Percentiles rank a stretch among this genome's conserved stretches.
Conservation (phyloP, 2,113 vertebrate species). For the Recurvirostra avosetta region DNA sequence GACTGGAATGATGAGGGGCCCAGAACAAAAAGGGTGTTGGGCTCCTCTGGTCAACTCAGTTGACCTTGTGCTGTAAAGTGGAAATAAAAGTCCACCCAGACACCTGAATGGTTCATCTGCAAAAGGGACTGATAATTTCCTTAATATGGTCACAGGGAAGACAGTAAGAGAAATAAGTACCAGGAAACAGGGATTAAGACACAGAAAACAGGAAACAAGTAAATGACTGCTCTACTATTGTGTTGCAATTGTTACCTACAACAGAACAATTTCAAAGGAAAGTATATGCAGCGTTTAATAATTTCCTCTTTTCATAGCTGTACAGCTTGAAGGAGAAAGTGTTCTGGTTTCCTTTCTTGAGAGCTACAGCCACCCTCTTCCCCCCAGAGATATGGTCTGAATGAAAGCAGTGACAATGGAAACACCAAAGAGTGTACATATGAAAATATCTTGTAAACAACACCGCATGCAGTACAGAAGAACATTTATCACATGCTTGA, state of each 20-base stretch:
- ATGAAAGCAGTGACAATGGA: neutral
- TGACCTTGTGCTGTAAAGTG: neutral
- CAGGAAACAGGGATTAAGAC: neutral
- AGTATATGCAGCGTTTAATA: neutral
- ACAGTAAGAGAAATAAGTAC: neutral
- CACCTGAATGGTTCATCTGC: neutral
- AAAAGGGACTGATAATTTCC: neutral
- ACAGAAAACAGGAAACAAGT: neutral
- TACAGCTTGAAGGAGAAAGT: neutral
- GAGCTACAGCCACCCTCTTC: neutral
- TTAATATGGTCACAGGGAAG: neutral
- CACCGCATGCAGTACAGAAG: conserved; percentile 12
- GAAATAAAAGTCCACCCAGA: neutral
- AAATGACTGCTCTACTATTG: neutral
- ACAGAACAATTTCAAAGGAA: neutral
- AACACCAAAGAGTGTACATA: neutral
- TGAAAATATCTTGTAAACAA: conserved; percentile 23
- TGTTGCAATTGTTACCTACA: neutral
- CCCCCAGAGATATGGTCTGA: neutral
- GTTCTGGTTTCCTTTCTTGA: neutral
- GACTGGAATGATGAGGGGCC: neutral
- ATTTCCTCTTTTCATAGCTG: neutral
- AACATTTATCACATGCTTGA: conserved; percentile 34
- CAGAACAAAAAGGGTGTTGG: neutral
- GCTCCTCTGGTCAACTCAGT: neutral